Conservation (phyloP, 2,113 vertebrate species). For the Peromyscus maniculatus region DNA sequence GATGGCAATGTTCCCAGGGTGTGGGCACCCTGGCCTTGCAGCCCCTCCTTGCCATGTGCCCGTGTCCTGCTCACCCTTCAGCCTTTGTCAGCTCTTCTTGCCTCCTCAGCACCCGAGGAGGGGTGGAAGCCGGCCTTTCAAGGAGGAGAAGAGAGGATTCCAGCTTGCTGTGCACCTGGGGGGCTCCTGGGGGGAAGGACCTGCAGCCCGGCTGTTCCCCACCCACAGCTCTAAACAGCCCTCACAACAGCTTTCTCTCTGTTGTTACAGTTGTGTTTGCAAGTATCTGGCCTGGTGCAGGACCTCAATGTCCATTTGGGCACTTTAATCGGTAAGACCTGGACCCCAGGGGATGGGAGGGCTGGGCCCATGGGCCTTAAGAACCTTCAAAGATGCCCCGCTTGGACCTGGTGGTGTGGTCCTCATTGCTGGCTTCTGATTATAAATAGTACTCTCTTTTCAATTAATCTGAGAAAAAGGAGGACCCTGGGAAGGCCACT, state of each 20-base stretch:
- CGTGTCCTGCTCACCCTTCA: too few species aligned
- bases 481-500: background rate
- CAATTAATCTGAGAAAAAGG: background rate
- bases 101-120: background rate
- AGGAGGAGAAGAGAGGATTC: background rate
- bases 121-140: background rate
- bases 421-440: background rate
- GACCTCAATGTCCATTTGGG: constrained; percentile 80
- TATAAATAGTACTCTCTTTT: background rate
- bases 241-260: background rate
- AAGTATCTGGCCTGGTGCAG: constrained; percentile 73
- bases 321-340: constrained; percentile 81
- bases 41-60: background rate
- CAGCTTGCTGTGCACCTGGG: background rate
- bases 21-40: too few species aligned
- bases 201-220: background rate
- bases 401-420: background rate
- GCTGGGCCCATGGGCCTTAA: background rate
- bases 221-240: background rate
- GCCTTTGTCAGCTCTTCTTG: background rate
- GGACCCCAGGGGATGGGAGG: background rate
- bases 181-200: background rate
- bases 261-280: constrained; percentile 77
- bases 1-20: too few species aligned
- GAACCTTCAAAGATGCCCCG: background rate